These are phyloP conservation scores for Biston stratarius DNA, from an alignment of 2,888 invertebrate species.

Conservation along the genomic window DNA sequence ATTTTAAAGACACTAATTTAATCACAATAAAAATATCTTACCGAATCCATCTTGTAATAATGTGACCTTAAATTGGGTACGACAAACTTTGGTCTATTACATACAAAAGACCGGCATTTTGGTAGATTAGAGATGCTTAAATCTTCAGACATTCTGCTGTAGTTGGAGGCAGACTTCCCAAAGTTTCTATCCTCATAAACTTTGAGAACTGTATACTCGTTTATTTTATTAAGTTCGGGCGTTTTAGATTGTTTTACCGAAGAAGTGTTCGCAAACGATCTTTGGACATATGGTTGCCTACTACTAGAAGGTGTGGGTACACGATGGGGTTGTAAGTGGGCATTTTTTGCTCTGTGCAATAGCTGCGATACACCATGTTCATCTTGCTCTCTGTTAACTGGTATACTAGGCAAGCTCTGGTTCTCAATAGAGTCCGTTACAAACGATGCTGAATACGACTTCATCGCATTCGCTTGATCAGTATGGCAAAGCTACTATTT, in stretches of 20 bases:
- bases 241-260: constrained; percentile 37
- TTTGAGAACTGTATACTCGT: constrained; percentile 42
- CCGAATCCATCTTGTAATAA: constrained; percentile 49
- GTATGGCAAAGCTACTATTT: constrained; percentile 37
- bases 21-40: constrained; percentile 37
- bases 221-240: constrained; percentile 45
- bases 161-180: constrained; percentile 38
- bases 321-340: constrained; percentile 5
- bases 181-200: constrained; percentile 44
- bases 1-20: background rate
- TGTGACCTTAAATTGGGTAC: constrained; percentile 36
- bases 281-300: constrained; percentile 34
- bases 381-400: constrained; percentile 39
- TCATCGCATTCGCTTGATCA: constrained; percentile 38
- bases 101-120: constrained; percentile 35
- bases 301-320: constrained; percentile 8
- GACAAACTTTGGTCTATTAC: constrained; percentile 32
- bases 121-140: constrained; percentile 35
- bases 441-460: constrained; percentile 43
- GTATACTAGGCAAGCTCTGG: constrained; percentile 57
- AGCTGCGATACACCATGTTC: background rate
- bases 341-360: background rate
- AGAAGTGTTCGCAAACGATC: constrained; percentile 28
- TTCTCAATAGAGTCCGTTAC: constrained; percentile 62
- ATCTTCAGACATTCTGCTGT: constrained; percentile 44